A percentile compares a stretch with the other conserved stretches of the same genome.
phyloP scores from a whole-genome alignment of 2,888 invertebrate genomes.

The Orchestes rusci region DNA sequence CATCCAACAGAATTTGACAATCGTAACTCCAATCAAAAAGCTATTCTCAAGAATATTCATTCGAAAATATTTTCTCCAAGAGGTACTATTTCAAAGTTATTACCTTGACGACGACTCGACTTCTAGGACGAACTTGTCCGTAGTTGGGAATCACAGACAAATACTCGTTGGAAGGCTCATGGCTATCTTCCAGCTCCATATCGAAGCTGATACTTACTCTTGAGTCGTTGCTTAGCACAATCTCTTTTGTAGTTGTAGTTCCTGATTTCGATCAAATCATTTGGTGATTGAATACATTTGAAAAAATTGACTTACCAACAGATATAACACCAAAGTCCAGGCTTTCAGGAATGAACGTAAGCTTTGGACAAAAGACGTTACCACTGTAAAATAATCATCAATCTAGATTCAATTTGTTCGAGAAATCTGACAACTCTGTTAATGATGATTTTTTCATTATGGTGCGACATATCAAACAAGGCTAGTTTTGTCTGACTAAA shows the following conservation, averaged over 20 bases:
- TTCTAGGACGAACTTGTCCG: constrained; percentile 8
- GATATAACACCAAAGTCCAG: constrained; percentile 53
- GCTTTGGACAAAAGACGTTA: constrained; percentile 52
- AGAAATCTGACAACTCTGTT: no score
- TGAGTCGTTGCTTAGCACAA: constrained; percentile 51
- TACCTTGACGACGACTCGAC: constrained; percentile 7
- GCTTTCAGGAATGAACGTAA: constrained; percentile 48
- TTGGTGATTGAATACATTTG: no score
- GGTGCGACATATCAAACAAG: no score
- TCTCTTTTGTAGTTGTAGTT: constrained; percentile 32
- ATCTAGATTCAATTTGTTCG: not conserved
- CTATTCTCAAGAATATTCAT: no score
- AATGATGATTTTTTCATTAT: no score
- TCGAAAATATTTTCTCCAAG: not conserved
- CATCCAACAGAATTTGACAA: no score
- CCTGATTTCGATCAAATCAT: not conserved
- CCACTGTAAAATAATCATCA: constrained; percentile 46
- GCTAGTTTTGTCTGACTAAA: no score
- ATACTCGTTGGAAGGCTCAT: not conserved
- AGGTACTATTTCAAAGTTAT: not conserved
- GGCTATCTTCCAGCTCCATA: constrained; percentile 1
- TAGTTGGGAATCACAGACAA: constrained; percentile 1
- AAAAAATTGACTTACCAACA: constrained; percentile 44
- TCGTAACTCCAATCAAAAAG: no score
- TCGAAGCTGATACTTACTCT: constrained; percentile 42